Percentiles rank a stretch among this genome's conserved stretches.
Evolutionary conservation across 2,113 vertebrate species (phyloP).

Genomic region (Ondatra zibethicus): DNA sequence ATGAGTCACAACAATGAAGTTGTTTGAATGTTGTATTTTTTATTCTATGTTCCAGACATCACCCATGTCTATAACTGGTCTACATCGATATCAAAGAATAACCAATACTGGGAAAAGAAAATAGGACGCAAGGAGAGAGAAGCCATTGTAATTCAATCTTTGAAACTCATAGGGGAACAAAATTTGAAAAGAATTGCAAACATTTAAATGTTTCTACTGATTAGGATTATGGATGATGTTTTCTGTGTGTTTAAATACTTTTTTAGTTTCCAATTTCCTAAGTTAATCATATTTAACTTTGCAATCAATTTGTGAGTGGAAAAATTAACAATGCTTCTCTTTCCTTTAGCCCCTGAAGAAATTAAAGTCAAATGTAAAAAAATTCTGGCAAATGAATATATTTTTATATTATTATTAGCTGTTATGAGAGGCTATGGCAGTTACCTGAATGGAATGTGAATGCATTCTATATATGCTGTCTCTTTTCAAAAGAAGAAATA

Average conservation of each 20-base stretch:
- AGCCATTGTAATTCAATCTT: background rate
- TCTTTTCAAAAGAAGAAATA: background rate
- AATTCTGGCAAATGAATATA: background rate
- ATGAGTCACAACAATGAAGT: background rate
- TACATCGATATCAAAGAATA: background rate
- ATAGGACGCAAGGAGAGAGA: background rate
- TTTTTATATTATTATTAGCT: background rate
- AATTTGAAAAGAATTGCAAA: background rate
- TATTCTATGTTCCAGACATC: background rate
- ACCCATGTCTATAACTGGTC: background rate
- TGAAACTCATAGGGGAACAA: background rate
- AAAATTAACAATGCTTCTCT: background rate
- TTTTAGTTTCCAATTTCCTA: background rate
- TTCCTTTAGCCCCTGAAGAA: background rate
- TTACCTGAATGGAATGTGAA: slow-evolving; percentile 37
- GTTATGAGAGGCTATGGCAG: background rate
- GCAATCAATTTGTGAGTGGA: background rate
- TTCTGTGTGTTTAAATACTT: slow-evolving; percentile 46
- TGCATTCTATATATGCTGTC: background rate
- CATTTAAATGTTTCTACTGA: background rate
- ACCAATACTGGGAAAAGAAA: background rate
- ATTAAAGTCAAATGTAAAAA: background rate
- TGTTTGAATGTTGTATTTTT: background rate
- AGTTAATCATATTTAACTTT: background rate
- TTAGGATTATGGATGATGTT: background rate